Evolutionary conservation across 2,888 invertebrate species (phyloP).

Genomic region (Mythimna ferrago): DNA sequence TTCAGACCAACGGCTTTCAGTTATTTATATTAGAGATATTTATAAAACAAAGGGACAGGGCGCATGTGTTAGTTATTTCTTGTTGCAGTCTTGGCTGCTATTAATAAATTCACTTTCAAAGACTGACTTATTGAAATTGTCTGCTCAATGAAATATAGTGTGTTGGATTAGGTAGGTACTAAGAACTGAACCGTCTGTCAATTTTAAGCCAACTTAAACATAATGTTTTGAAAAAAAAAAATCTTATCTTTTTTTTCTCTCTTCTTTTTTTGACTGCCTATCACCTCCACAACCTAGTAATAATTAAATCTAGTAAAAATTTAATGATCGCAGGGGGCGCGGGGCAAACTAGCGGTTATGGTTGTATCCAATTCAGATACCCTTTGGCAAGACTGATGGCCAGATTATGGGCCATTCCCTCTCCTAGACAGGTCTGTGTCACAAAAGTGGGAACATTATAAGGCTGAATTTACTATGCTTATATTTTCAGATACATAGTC

Average conservation of each 20-base stretch:
- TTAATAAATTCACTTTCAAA: constrained; percentile 14
- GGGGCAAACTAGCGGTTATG: too few species aligned
- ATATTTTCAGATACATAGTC: background rate
- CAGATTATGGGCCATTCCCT: too few species aligned
- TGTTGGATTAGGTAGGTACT: background rate
- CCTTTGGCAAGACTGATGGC: too few species aligned
- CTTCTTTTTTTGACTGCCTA: too few species aligned
- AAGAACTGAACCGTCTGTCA: background rate
- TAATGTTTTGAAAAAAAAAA: too few species aligned
- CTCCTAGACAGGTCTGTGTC: too few species aligned
- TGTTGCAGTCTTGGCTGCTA: constrained; percentile 16
- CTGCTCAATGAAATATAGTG: background rate
- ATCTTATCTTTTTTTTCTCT: too few species aligned
- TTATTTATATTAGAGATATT: constrained; percentile 38
- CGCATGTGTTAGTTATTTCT: constrained; percentile 10
- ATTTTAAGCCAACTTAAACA: background rate
- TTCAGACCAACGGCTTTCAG: constrained; percentile 18
- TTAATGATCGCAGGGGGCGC: too few species aligned
- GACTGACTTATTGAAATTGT: background rate
- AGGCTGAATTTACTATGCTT: background rate
- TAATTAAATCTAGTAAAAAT: too few species aligned
- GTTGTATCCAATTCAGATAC: too few species aligned
- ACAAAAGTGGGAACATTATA: too few species aligned
- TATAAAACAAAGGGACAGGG: constrained; percentile 24
- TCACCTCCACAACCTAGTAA: too few species aligned